Base-by-base conservation (phyloP, 2,113 vertebrate genomes). In the Aphyosemion australe region DNA sequence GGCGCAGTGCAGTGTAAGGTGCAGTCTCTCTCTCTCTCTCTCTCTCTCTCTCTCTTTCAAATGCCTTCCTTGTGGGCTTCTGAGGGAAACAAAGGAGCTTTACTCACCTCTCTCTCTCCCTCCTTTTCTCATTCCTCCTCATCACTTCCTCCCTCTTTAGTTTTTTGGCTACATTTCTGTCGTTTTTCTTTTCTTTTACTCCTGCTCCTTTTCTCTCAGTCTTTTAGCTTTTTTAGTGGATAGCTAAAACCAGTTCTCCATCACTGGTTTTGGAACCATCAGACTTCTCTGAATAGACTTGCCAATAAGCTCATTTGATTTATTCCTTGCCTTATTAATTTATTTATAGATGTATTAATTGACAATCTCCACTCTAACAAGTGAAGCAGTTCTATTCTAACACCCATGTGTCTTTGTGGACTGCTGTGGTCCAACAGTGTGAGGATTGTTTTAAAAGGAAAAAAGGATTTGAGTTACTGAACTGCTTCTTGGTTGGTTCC, bases 1-100 rank as follows among this genome's bases (percentile, higher is more conserved):
- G 87, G 86, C 65, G 87, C 89, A 90, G 78, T 90, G 89, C 87
- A 88, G 87, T 87, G 83, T 84, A 80, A 87, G 74, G 84, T 66
- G 47, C 73, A 57, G 63, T 51, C 78, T 70, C 69, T 69, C 73
- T 73, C 53, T 84, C 54, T 63, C 52, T 75, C 61, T 66, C 21
- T 64, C 5, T n/a, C 51, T 53, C 54, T 70, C 59, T 50, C 43
- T 76, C 57, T 61, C 43, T 61, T n/a, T n/a, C n/a, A n/a, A n/a
- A n/a, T 74, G 49, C 75, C 68, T 84, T 81, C 84, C 79, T 88
- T 78, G 34, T 76, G 79, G 77, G 18, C 76, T 89, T 82, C 66
- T 58, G 72, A 74, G 34, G 64, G 75, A 87, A 88, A 89, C 86
- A 89, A 86, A 83, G 65, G 68, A 65, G 77, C 74, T 75, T 80